Conservation (phyloP, 2,888 invertebrate genomes). For the Coelinius sp. region DNA sequence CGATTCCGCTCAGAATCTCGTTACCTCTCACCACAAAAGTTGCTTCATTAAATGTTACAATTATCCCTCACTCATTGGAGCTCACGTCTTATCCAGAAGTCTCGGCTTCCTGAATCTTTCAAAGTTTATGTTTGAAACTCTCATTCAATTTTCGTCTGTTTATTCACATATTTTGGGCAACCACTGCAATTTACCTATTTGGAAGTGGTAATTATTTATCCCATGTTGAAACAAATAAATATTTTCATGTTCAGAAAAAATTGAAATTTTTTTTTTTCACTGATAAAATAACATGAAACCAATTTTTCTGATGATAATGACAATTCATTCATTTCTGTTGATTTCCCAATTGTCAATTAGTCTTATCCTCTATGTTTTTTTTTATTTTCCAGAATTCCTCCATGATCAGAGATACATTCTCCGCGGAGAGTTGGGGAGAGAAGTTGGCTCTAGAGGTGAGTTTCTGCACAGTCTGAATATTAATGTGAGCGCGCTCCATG, state of each 20-base stretch:
- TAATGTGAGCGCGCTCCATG: slow-evolving; percentile 39
- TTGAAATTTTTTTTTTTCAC: too few species aligned
- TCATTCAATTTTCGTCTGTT: neutral
- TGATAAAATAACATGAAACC: too few species aligned
- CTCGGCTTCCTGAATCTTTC: neutral
- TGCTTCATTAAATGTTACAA: slow-evolving; percentile 23
- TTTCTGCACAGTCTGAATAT: slow-evolving; percentile 57
- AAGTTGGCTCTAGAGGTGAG: slow-evolving; percentile 58
- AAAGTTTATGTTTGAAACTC: neutral
- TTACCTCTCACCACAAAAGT: neutral
- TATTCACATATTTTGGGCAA: neutral
- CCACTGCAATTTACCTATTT: too few species aligned
- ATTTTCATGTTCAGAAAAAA: too few species aligned
- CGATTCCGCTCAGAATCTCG: neutral
- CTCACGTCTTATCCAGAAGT: neutral
- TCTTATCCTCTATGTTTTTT: slow-evolving; percentile 30
- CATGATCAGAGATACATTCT: slow-evolving; percentile 73
- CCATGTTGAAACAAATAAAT: too few species aligned
- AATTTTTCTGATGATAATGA: too few species aligned
- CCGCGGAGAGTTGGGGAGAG: slow-evolving; percentile 52
- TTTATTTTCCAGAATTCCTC: slow-evolving; percentile 72
- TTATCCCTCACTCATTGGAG: slow-evolving; percentile 2
- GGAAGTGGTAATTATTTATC: too few species aligned
- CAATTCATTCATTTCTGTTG: too few species aligned
- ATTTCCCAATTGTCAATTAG: slow-evolving; percentile 7